Evolutionary conservation across 1,140 invertebrate genomes (phyloP).

Genomic region (Dolichoris vasculosae): DNA sequence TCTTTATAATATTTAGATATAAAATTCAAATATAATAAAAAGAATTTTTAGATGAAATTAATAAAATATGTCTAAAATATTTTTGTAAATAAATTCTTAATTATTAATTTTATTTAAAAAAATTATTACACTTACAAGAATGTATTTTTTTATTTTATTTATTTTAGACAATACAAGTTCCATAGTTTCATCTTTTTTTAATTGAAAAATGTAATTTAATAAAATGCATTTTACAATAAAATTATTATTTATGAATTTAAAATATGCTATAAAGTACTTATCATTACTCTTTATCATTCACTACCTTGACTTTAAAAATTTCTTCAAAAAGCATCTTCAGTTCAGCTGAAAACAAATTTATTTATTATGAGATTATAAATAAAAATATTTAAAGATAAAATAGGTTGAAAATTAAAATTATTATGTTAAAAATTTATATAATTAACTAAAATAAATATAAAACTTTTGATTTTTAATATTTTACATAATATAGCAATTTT

Average conservation of each 20-base stretch:
- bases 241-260: constrained; percentile 29
- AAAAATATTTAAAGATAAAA: background rate
- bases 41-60: too few species aligned
- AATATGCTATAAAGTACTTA: constrained; percentile 25
- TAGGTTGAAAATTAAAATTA: background rate
- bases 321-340: constrained; percentile 9
- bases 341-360: constrained; percentile 45
- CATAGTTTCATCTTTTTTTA: background rate
- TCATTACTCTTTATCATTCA: background rate
- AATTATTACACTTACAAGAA: background rate
- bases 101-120: too few species aligned
- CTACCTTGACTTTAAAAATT: background rate
- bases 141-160: background rate
- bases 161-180: background rate
- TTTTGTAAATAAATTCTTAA: too few species aligned
- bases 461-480: too few species aligned
- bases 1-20: too few species aligned
- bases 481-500: too few species aligned
- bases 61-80: too few species aligned
- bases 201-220: constrained; percentile 35
- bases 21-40: too few species aligned
- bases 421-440: background rate
- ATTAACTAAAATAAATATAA: too few species aligned
- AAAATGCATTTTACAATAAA: constrained; percentile 35
- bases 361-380: background rate